Conservation (phyloP, 2,797 vertebrate genomes). For the Tangara arthus region DNA sequence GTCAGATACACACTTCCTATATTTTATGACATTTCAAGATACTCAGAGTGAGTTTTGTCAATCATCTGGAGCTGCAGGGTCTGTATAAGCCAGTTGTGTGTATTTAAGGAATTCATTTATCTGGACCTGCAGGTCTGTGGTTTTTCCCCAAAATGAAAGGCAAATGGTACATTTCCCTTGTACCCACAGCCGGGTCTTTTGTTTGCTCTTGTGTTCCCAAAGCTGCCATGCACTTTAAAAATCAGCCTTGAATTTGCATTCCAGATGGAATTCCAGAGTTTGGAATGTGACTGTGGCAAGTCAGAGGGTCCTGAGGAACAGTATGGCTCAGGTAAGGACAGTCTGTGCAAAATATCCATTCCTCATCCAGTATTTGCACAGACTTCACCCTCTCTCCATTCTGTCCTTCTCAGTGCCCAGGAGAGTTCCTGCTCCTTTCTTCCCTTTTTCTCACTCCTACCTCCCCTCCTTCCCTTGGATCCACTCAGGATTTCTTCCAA, state of each 20-base stretch:
- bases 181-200: background rate
- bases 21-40: background rate
- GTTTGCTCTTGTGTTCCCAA: background rate
- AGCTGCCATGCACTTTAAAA: background rate
- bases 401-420: background rate
- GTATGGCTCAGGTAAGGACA: rapidly evolving
- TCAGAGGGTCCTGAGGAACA: background rate
- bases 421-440: background rate
- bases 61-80: background rate
- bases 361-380: background rate
- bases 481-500: background rate
- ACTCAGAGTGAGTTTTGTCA: background rate
- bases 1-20: background rate
- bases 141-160: background rate
- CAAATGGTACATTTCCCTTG: background rate
- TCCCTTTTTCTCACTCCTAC: background rate
- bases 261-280: background rate
- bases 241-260: background rate
- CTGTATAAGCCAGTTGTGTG: background rate
- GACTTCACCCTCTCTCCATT: background rate
- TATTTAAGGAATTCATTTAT: background rate
- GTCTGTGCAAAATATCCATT: background rate
- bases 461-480: background rate
- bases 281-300: background rate
- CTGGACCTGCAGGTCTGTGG: rapidly evolving